Conservation (phyloP, 1,140 invertebrate species). For the Notospermus geniculatus region DNA sequence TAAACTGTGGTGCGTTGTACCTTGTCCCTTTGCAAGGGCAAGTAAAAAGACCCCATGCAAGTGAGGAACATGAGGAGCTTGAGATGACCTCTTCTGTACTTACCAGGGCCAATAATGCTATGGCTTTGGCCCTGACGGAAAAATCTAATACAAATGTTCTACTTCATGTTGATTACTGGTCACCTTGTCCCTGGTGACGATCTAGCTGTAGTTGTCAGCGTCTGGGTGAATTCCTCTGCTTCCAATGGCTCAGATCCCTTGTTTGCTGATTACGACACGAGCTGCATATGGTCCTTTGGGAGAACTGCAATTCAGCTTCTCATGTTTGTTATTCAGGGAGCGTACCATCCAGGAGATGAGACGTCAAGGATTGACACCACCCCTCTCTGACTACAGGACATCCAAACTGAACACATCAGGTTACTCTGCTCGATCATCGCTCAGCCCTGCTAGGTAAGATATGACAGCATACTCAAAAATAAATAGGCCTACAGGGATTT, state of each 20-base stretch:
- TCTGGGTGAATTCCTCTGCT: background rate
- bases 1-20: too few species aligned
- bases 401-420: slow-evolving; percentile 5
- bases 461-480: too few species aligned
- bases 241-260: background rate
- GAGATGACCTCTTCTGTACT: too few species aligned
- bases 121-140: too few species aligned
- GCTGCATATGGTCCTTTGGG: background rate
- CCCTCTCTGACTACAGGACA: slow-evolving; percentile 8
- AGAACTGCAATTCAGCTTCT: background rate
- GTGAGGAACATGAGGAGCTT: too few species aligned
- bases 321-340: slow-evolving; percentile 13
- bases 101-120: too few species aligned
- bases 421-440: background rate
- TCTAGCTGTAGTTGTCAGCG: background rate
- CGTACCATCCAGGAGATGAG: slow-evolving; percentile 19
- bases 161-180: background rate
- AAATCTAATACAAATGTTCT: background rate
- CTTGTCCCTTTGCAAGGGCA: too few species aligned
- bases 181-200: background rate
- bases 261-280: too few species aligned
- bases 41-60: too few species aligned
- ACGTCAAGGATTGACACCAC: slow-evolving; percentile 12
- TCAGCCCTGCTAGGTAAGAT: background rate
- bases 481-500: too few species aligned